Evolutionary conservation across 1,140 invertebrate species (phyloP), one percentile per base, ranked within the genome.

Genomic region (Glomeris maerens): DNA sequence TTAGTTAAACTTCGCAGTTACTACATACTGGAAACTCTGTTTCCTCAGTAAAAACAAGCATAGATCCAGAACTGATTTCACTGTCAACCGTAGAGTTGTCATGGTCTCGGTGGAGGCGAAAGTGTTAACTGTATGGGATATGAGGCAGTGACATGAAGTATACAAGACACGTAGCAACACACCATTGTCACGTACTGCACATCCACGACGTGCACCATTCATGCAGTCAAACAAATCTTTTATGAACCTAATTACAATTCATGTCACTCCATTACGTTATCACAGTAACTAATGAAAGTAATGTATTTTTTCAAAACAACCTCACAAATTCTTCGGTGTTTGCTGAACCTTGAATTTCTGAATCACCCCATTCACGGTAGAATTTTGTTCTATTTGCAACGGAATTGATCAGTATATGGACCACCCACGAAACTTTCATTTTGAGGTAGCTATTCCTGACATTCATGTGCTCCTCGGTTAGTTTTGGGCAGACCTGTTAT

Each of bases 331-430:
- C n/a, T n/a, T n/a, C n/a, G n/a, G n/a, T n/a, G n/a, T n/a, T n/a
- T n/a, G n/a, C n/a, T 5, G 41, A 44, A 44, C 20, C 41, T 44
- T 44, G 41, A 17, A 44, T 44, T 44, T 44, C 41, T 10, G 41
- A 22, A 22, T 44, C 5, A 5, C 41, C 41, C 23, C n/a, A n/a
- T n/a, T n/a, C n/a, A n/a, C n/a, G n/a, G n/a, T n/a, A n/a, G n/a
- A n/a, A n/a, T n/a, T n/a, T 44, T 5, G 10, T 44, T 22, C 7
- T 22, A 20, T 20, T 44, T 20, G 20, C 17, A 44, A 10, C 23
- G 17, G n/a, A 36, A 13, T n/a, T n/a, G 10, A 36, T 36, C 31
- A 13, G 31, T n/a, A 13, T 13, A 10, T n/a, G 31, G n/a, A 36
- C n/a, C n/a, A 36, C 31, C n/a, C n/a, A n/a, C n/a, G n/a, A n/a